phyloP scores from a whole-genome alignment of 2,113 vertebrate genomes.

The Ctenodactylus gundi region DNA sequence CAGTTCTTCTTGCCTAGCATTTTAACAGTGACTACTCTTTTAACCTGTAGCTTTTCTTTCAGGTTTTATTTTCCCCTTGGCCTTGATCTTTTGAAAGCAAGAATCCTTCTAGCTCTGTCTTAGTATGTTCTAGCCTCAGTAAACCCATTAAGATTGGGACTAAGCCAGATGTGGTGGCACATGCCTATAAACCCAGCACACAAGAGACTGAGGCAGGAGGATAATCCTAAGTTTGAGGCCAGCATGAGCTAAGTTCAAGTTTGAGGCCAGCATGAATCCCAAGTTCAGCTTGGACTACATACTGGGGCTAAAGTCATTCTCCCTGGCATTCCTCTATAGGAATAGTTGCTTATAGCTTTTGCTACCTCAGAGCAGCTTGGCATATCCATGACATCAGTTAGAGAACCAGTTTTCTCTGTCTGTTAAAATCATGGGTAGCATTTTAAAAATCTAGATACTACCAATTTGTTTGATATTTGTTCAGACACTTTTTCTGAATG shows the following conservation, averaged over 20 bases:
- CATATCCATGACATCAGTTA: background rate
- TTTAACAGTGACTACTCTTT: background rate
- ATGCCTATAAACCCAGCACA: no score
- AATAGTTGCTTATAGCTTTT: constrained; percentile 16
- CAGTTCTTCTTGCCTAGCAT: background rate
- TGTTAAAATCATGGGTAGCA: background rate
- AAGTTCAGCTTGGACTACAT: no score
- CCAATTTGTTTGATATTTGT: background rate
- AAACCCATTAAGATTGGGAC: background rate
- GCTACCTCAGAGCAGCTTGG: background rate
- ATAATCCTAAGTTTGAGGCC: no score
- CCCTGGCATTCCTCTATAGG: background rate
- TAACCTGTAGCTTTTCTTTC: background rate
- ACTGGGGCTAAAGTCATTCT: background rate
- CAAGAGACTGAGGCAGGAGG: no score
- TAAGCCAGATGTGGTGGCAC: no score
- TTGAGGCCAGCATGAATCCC: no score
- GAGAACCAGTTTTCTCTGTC: background rate
- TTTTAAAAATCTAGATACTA: background rate
- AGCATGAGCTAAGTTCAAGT: no score
- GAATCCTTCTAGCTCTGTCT: background rate
- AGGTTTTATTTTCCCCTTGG: background rate
- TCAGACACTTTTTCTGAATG: background rate
- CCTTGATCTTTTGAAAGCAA: background rate
- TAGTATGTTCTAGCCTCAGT: background rate